Percentiles rank a stretch among this genome's conserved stretches.
Evolutionary conservation across 2,113 vertebrate genomes (phyloP).

Genomic region (Butastur rufipennis): DNA sequence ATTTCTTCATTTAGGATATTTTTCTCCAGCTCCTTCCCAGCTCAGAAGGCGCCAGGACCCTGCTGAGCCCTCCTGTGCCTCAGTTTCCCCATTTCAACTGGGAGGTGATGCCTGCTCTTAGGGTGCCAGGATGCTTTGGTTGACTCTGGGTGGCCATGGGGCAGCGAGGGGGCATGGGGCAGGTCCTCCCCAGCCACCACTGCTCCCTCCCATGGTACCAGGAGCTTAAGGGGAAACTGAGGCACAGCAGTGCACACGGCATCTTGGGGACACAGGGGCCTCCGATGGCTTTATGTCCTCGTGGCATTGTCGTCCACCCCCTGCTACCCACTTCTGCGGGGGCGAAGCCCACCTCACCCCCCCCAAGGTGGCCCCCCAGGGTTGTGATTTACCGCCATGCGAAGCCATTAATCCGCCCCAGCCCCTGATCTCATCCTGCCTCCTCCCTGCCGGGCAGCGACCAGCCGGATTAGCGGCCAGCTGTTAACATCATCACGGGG

Average conservation of each 20-base stretch:
- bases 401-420: not conserved
- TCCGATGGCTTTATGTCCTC: not conserved
- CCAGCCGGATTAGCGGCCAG: not conserved
- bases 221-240: not conserved
- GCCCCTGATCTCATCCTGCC: not conserved
- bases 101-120: too few species aligned
- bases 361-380: not conserved
- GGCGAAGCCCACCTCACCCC: not conserved
- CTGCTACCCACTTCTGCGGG: not conserved
- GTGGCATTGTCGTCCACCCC: not conserved
- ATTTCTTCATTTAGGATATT: not conserved
- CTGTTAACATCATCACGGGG: not conserved
- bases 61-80: not conserved
- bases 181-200: not conserved
- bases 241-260: accelerated
- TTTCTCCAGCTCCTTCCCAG: not conserved
- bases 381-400: not conserved
- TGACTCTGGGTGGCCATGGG: not conserved
- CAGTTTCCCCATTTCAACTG: not conserved
- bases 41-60: not conserved
- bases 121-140: not conserved
- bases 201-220: too few species aligned
- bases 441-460: not conserved
- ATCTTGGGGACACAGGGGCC: accelerated
- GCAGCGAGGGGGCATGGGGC: not conserved